Base-by-base conservation (phyloP, 2,888 invertebrate genomes). In the Apamea monoglypha region DNA sequence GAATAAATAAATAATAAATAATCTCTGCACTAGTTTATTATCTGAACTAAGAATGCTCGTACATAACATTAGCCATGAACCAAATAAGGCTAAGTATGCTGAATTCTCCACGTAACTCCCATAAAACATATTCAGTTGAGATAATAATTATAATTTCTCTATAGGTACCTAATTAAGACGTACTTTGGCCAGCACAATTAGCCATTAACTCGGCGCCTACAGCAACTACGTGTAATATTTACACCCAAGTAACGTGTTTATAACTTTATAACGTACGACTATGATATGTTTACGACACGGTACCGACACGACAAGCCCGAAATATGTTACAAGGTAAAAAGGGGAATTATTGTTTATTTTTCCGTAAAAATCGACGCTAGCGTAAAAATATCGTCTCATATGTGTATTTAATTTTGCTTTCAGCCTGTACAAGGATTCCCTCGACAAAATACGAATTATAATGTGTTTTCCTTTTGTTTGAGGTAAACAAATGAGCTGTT, bases 401-500 rank as follows among this genome's bases (percentile, higher is more conserved):
- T 67, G 73, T 83, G 75, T 87, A 74, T 83, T 79, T 83, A 80
- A 83, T 76, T 85, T 87, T 70, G 61, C 80, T 86, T 63, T 78
- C 50, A 70, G 70, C 59, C 53, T 87, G 71, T 76, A 32, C 76
- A 71, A 53, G 63, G 63, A 67, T 71, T 53, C n/a, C 12, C 66
- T 36, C 68, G 66, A 40, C 36, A 70, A 70, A 74, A 86, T 74
- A 74, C 8, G 77, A 77, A 82, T 77, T 67, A 63, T 70, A 82
- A 64, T 73, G 56, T 70, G 61, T 74, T 82, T 50, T 53, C 64
- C 64, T 73, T 82, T 82, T 77, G 56, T 61, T 66, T 81, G 32
- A 70, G 25, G 56, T 67, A 70, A 70, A 77, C 40, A 66, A 76
- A 72, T 53, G 32, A 68, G 76, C 69, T 29, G 64, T 40, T 69